These are phyloP conservation scores for Atherinomorus stipes DNA, from an alignment of 2,113 vertebrate genomes.

Conservation along the genomic window DNA sequence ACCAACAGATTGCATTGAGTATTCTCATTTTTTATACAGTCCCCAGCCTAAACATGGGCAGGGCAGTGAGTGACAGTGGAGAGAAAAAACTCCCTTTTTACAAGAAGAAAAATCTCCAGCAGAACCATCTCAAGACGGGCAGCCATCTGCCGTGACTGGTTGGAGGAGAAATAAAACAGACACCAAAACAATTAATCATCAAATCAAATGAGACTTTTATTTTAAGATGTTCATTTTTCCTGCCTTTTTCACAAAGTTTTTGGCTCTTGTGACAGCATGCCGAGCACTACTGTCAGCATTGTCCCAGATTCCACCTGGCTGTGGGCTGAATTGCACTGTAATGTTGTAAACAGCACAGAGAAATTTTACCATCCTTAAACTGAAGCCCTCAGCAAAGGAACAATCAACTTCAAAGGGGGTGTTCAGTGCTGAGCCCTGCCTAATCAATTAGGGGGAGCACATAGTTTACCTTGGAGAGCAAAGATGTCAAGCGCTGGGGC, in stretches of 20 bases:
- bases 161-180: too few relatives aligned
- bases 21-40: too few relatives aligned
- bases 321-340: background rate
- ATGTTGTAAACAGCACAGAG: background rate
- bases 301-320: background rate
- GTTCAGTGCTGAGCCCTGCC: background rate
- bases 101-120: too few relatives aligned
- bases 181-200: background rate
- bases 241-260: background rate
- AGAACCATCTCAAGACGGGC: too few relatives aligned
- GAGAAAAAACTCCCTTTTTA: too few relatives aligned
- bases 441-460: constrained; percentile 24
- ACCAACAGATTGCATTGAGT: too few relatives aligned
- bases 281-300: background rate
- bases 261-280: background rate
- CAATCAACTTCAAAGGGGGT: background rate
- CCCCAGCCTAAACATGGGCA: too few relatives aligned
- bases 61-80: too few relatives aligned
- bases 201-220: background rate
- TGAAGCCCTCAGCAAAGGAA: background rate
- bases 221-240: too few relatives aligned
- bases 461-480: constrained; percentile 29
- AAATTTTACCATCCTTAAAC: background rate
- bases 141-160: too few relatives aligned
- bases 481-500: background rate